These are phyloP conservation scores for Chrysodeixis includens DNA, from an alignment of 2,888 invertebrate genomes.

Conservation along the genomic window DNA sequence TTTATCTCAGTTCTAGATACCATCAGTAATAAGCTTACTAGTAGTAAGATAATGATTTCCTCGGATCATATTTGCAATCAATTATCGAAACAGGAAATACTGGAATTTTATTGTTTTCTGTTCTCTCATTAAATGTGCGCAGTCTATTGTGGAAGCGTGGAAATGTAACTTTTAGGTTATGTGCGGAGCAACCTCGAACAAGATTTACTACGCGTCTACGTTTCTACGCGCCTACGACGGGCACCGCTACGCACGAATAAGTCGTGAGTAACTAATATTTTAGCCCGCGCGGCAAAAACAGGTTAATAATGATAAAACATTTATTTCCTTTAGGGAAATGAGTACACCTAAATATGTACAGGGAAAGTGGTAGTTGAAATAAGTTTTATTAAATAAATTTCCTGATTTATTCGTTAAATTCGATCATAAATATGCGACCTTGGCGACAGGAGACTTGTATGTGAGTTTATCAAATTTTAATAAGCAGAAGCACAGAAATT, in stretches of 20 bases:
- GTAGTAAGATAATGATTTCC: conserved; percentile 34
- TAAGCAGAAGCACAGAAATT: too few relatives aligned
- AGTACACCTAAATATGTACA: not conserved
- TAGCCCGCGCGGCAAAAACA: not conserved
- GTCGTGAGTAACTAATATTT: not conserved
- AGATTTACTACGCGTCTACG: conserved; percentile 30
- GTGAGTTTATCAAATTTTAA: too few relatives aligned
- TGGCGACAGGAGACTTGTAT: too few relatives aligned
- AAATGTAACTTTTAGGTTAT: conserved; percentile 17
- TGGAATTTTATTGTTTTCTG: conserved; percentile 31
- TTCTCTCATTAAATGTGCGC: conserved; percentile 13
- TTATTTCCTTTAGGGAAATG: not conserved
- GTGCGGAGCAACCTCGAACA: conserved; percentile 5
- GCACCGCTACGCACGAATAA: conserved; percentile 43
- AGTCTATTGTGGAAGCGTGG: conserved; percentile 17
- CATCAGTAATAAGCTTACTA: conserved; percentile 14
- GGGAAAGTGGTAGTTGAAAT: too few relatives aligned
- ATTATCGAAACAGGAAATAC: conserved; percentile 42
- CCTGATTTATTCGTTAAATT: too few relatives aligned
- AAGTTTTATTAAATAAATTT: too few relatives aligned
- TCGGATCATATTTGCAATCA: conserved; percentile 27
- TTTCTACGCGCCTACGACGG: conserved; percentile 44
- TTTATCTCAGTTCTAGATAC: not conserved
- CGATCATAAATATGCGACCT: too few relatives aligned
- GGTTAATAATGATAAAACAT: not conserved